Conservation (phyloP, 1,140 invertebrate species). For the Drosophila pruinosa region DNA sequence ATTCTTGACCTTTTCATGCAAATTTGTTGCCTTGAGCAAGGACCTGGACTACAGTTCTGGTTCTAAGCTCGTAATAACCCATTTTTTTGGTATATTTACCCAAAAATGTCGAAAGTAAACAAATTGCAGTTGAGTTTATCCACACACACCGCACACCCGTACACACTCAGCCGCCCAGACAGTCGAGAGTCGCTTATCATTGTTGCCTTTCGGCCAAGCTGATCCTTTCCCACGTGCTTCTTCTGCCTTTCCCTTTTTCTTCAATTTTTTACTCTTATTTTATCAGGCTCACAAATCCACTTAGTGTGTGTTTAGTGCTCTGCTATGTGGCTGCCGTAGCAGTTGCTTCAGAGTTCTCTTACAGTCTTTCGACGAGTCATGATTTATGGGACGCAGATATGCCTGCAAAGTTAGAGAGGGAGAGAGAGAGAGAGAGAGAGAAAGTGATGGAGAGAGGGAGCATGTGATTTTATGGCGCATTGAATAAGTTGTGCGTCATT, state of each 20-base stretch:
- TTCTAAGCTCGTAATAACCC: slow-evolving; percentile 76
- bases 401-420: slow-evolving; percentile 12
- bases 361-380: slow-evolving; percentile 49
- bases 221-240: too few relatives aligned
- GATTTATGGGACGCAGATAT: slow-evolving; percentile 60
- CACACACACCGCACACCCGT: slow-evolving; percentile 29
- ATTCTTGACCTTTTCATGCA: slow-evolving; percentile 42
- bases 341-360: slow-evolving; percentile 1
- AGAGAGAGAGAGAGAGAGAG: background rate
- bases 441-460: background rate
- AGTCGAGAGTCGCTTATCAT: slow-evolving; percentile 39
- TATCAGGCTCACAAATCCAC: slow-evolving; percentile 66
- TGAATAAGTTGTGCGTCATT: slow-evolving; percentile 72
- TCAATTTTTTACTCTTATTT: background rate
- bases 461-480: slow-evolving; percentile 66
- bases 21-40: slow-evolving; percentile 43
- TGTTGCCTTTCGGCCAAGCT: slow-evolving; percentile 20
- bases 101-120: slow-evolving; percentile 81
- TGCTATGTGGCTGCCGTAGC: background rate
- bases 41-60: background rate
- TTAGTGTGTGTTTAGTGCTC: slow-evolving; percentile 75
- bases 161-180: background rate
- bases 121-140: slow-evolving; percentile 80
- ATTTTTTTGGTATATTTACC: slow-evolving; percentile 65
- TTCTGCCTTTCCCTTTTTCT: background rate